These are phyloP conservation scores for Caenorhabditis imperialis DNA, from an alignment of 2,888 invertebrate species.

Conservation along the genomic window DNA sequence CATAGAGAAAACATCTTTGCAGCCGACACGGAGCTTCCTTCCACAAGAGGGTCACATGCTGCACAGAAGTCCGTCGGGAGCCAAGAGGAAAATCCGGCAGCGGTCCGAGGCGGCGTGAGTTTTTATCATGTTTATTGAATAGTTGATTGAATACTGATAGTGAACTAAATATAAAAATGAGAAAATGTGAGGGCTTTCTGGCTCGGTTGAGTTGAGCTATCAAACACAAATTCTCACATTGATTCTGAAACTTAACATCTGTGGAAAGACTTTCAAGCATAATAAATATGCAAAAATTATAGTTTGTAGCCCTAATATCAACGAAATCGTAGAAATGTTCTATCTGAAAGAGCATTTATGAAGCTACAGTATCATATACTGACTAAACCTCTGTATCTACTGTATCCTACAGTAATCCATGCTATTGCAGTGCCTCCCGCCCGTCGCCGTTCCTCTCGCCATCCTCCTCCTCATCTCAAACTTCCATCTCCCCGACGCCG, in stretches of 20 bases:
- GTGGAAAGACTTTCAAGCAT: too few species aligned
- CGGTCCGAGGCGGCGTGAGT: conserved; percentile 59
- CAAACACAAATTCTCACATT: too few species aligned
- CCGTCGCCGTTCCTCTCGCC: conserved; percentile 62
- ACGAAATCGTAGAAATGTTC: too few species aligned
- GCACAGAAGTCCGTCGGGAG: conserved; percentile 72
- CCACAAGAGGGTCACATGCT: conserved; percentile 63
- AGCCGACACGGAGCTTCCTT: conserved; percentile 56
- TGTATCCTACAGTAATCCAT: not conserved
- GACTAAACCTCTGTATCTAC: not conserved
- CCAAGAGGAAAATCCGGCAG: conserved; percentile 72
- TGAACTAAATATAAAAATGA: conserved; percentile 3
- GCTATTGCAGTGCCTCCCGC: conserved; percentile 50
- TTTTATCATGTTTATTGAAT: conserved; percentile 6
- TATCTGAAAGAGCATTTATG: too few species aligned
- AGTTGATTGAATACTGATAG: not conserved
- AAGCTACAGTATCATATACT: not conserved
- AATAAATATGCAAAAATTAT: conserved; percentile 1
- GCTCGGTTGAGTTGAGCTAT: too few species aligned
- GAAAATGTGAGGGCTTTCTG: too few species aligned
- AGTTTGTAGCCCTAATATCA: not conserved
- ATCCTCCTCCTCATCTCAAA: conserved; percentile 45
- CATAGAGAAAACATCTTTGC: too few species aligned
- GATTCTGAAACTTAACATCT: too few species aligned
- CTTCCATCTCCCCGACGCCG: conserved; percentile 44